Evolutionary conservation across 2,888 invertebrate species (phyloP).

Genomic region (Autographa pulchrina): DNA sequence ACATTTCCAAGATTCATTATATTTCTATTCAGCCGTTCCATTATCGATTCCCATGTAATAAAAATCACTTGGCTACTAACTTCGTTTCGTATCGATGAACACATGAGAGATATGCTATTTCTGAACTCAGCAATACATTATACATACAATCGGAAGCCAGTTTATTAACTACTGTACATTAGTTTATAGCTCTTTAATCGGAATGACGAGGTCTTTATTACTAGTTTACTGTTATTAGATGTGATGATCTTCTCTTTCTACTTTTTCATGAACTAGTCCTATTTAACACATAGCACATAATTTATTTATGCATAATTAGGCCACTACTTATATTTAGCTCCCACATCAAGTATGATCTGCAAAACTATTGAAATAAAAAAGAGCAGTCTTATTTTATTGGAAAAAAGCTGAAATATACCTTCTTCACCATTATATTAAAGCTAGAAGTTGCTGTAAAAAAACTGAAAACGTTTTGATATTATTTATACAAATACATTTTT

Average conservation of each 20-base stretch:
- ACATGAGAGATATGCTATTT: constrained; percentile 7
- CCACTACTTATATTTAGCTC: too few species aligned
- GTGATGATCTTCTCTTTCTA: not conserved
- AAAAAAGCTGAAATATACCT: too few species aligned
- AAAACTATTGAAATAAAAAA: too few species aligned
- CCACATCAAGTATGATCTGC: too few species aligned
- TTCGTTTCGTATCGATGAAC: constrained; percentile 5
- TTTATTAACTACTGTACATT: not conserved
- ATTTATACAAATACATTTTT: too few species aligned
- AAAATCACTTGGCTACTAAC: constrained; percentile 5
- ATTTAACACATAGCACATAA: too few species aligned
- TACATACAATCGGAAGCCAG: constrained; percentile 12
- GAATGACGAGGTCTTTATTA: not conserved
- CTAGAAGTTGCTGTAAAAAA: too few species aligned
- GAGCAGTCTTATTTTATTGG: too few species aligned
- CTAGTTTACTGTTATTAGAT: not conserved
- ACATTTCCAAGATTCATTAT: constrained; percentile 5
- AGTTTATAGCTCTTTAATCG: not conserved
- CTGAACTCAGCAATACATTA: not conserved
- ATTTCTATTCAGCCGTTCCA: not conserved
- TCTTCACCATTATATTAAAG: too few species aligned
- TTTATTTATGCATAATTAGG: too few species aligned
- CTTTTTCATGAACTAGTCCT: too few species aligned
- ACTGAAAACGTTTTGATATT: too few species aligned
- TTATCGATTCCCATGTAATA: constrained; percentile 8